phyloP scores from a whole-genome alignment of 1,140 invertebrate genomes.

The Magallana ariakensis region DNA sequence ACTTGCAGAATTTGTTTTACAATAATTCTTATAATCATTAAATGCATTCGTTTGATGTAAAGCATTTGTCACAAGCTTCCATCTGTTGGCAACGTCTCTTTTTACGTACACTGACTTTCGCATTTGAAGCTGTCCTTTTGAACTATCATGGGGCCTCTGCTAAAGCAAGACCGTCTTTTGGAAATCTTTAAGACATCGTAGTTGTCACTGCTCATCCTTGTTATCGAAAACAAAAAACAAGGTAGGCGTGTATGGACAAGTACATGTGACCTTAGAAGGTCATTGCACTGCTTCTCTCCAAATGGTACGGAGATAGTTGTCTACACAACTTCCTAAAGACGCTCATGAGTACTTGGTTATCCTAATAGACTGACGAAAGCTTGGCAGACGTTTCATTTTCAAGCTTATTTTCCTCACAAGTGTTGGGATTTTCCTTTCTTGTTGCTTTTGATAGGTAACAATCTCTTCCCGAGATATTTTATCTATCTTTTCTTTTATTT shows the following conservation, averaged over 20 bases:
- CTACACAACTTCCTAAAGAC: background rate
- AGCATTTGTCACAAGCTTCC: too few species aligned
- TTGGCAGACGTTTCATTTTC: background rate
- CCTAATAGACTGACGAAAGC: background rate
- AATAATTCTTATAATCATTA: too few species aligned
- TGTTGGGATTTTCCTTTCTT: constrained; percentile 9
- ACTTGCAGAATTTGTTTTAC: too few species aligned
- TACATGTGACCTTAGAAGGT: background rate
- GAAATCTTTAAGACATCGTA: too few species aligned
- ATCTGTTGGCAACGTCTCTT: too few species aligned
- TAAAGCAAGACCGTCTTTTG: too few species aligned
- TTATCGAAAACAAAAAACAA: constrained; percentile 19
- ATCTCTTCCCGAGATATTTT: background rate
- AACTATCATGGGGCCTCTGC: too few species aligned
- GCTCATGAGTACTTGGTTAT: background rate
- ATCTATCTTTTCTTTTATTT: constrained; percentile 25
- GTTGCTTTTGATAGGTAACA: background rate
- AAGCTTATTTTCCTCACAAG: background rate
- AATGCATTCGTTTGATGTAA: too few species aligned
- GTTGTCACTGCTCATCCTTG: background rate
- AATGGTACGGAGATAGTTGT: background rate
- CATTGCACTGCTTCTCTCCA: background rate
- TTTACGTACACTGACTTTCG: too few species aligned
- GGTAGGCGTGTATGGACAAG: background rate
- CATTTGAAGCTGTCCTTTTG: too few species aligned